phyloP scores from a whole-genome alignment of 1,140 invertebrate species.

The Bombyx mandarina region DNA sequence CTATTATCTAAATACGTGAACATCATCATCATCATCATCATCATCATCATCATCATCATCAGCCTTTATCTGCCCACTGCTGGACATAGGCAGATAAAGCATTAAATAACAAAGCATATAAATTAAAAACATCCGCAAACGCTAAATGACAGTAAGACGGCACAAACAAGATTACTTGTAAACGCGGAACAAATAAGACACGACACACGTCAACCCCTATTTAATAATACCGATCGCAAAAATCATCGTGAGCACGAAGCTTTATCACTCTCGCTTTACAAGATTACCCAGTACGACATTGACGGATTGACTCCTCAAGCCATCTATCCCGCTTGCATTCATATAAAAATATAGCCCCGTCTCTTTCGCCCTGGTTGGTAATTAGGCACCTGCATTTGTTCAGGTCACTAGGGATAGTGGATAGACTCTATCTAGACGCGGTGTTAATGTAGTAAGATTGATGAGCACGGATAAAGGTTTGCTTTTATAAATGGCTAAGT shows the following conservation, averaged over 20 bases:
- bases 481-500: not conserved
- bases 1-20: too few relatives aligned
- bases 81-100: too few relatives aligned
- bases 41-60: too few relatives aligned
- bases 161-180: not conserved
- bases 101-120: too few relatives aligned
- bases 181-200: constrained; percentile 5
- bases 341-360: constrained; percentile 10
- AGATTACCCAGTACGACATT: constrained; percentile 54
- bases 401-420: constrained; percentile 41
- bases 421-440: constrained; percentile 45
- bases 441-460: constrained; percentile 53
- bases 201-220: constrained; percentile 26
- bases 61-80: too few relatives aligned
- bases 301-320: constrained; percentile 45
- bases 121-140: too few relatives aligned
- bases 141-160: too few relatives aligned
- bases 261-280: constrained; percentile 46
- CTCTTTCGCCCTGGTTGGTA: constrained; percentile 30
- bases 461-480: constrained; percentile 24
- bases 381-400: constrained; percentile 60
- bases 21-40: too few relatives aligned
- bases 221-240: constrained; percentile 37
- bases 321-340: constrained; percentile 20
- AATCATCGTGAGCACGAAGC: constrained; percentile 33